Evolutionary conservation across 2,113 vertebrate genomes (phyloP).

Genomic region (Lamprotornis superbus): DNA sequence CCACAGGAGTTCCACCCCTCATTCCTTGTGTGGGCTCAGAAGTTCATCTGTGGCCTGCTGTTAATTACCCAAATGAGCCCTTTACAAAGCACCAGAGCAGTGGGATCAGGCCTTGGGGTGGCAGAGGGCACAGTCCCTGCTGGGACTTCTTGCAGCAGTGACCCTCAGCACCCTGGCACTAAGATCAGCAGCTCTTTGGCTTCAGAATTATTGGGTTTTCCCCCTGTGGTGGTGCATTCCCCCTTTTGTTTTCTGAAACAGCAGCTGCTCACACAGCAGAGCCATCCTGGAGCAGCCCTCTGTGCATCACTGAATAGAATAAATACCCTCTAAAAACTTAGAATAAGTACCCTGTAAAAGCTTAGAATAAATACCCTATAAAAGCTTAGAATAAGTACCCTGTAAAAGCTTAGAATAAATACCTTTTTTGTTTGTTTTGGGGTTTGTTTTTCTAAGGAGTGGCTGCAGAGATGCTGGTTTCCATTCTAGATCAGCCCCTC

Average conservation of each 20-base stretch:
- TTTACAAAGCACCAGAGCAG: background rate
- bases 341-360: background rate
- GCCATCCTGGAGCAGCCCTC: background rate
- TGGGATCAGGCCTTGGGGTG: background rate
- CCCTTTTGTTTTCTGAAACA: background rate
- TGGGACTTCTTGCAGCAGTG: background rate
- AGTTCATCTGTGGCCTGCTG: background rate
- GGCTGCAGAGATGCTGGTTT: background rate
- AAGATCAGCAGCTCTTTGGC: background rate
- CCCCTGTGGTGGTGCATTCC: background rate
- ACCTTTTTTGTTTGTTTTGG: background rate
- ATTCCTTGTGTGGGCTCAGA: background rate
- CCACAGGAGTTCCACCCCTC: background rate
- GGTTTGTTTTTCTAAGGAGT: background rate
- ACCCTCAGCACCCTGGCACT: background rate
- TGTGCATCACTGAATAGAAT: background rate
- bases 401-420: background rate
- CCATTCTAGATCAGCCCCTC: background rate
- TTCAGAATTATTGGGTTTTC: background rate
- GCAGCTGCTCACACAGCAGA: background rate
- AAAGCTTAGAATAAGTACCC: background rate
- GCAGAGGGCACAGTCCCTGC: background rate
- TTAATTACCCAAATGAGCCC: background rate
- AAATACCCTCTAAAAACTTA: background rate
- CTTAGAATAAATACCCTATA: background rate